These are phyloP conservation scores for Portevinia maculata DNA, from an alignment of 2,888 invertebrate genomes.

Conservation along the genomic window DNA sequence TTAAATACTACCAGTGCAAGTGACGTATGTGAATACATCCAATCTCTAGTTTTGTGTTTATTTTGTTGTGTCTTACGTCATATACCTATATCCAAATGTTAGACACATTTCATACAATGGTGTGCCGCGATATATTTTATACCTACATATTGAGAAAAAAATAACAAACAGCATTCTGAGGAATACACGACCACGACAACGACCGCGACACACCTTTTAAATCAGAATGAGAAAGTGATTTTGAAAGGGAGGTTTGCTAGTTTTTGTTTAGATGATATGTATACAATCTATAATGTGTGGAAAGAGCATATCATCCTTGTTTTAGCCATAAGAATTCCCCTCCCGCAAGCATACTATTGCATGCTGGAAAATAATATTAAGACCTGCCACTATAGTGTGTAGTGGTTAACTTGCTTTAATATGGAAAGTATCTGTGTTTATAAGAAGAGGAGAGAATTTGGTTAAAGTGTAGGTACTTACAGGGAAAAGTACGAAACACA, in stretches of 20 bases:
- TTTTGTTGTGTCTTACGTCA: constrained; percentile 67
- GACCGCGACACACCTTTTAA: neutral
- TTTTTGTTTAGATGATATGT: neutral
- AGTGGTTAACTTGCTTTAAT: constrained; percentile 57
- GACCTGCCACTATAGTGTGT: constrained; percentile 41
- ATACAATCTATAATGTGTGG: constrained; percentile 31
- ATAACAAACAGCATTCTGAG: constrained; percentile 10
- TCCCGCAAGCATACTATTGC: constrained; percentile 56
- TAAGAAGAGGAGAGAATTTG: constrained; percentile 41
- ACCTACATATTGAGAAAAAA: neutral
- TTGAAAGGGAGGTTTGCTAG: neutral
- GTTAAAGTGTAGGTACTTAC: constrained; percentile 18
- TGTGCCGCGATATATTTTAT: constrained; percentile 26
- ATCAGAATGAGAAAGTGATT: neutral
- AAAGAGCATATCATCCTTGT: constrained; percentile 48
- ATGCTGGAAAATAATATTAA: constrained; percentile 23
- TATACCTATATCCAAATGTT: constrained; percentile 16
- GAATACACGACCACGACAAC: neutral
- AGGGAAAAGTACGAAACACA: constrained; percentile 33
- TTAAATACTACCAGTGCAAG: constrained; percentile 24
- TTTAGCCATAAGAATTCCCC: constrained; percentile 55
- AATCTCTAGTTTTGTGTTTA: constrained; percentile 25
- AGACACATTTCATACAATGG: constrained; percentile 26
- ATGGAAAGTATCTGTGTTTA: constrained; percentile 36
- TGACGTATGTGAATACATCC: constrained; percentile 45